Evolutionary conservation across 2,888 invertebrate genomes (phyloP).

Genomic region (Sarcophaga variegata): DNA sequence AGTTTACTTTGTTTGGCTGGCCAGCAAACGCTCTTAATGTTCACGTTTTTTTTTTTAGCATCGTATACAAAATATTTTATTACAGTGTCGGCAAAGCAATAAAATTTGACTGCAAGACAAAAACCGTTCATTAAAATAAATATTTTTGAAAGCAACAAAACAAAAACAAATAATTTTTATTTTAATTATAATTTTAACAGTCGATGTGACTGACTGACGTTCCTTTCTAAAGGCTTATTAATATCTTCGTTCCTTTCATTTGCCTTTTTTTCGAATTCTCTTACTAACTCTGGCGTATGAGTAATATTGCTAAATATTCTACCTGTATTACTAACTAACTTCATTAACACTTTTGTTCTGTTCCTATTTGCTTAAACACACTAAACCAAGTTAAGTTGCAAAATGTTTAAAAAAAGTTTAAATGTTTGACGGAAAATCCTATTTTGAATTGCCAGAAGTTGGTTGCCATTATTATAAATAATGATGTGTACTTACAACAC

Average conservation of each 20-base stretch:
- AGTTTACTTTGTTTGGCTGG: conserved; percentile 31
- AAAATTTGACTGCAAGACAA: background rate
- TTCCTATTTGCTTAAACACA: too few species aligned
- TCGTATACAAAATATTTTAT: background rate
- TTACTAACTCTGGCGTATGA: background rate
- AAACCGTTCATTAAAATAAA: background rate
- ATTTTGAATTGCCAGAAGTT: background rate
- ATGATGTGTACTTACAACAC: conserved; percentile 43
- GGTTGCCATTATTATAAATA: conserved; percentile 43
- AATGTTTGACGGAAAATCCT: too few species aligned
- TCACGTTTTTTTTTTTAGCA: background rate
- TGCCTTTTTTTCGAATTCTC: too few species aligned
- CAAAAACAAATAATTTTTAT: background rate
- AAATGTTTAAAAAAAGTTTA: background rate
- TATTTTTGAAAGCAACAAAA: background rate
- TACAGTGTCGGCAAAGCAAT: background rate
- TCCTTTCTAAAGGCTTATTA: too few species aligned
- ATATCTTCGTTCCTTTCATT: too few species aligned
- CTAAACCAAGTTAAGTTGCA: background rate
- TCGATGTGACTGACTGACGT: too few species aligned
- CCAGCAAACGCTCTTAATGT: background rate
- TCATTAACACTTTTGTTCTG: too few species aligned
- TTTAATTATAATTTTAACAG: background rate
- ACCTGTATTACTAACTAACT: background rate
- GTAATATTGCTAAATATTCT: background rate